Evolutionary conservation across 2,113 vertebrate species (phyloP), one percentile per base, ranked within the genome.

Genomic region (Micronycteris hirsuta): DNA sequence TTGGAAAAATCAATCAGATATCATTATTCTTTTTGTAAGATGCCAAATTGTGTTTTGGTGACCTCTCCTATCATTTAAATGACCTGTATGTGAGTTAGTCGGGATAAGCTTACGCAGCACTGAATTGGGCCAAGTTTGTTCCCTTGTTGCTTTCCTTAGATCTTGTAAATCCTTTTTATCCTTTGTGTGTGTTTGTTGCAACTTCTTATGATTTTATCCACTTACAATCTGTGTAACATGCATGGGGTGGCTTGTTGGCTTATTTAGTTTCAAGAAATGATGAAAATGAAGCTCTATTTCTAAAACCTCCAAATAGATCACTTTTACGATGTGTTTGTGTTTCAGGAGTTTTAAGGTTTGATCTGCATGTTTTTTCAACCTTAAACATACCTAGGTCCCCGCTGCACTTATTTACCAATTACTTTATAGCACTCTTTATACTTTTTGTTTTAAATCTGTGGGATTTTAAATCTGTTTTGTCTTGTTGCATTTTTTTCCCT

Each of bases 371-470:
- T 82, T 93, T 63, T 88, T 95, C 91, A 89, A 70, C 81, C 43
- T 89, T 78, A 86, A 85, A 56, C 82, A 17, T 74, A n/a, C 28
- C 26, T 85, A 41, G 1, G 28, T 95, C 68, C 54, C 81, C 1
- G 0, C 26, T 77, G 68, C 33, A 86, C 45, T 89, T 54, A 76
- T 14, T 41, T 96, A 91, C 84, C 63, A 38, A 16, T 38, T 95
- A 77, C 49, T 80, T 90, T 91, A 56, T 12, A n/a, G 11, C 45
- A 41, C 31, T 65, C 33, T 65, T 95, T 19, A 82, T 94, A 81
- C 10, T 68, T 96, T 97, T 76, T 58, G 41, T 92, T 97, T 96
- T 96, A 90, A 97, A 83, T 76, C 16, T 56, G 36, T 86, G 41
- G 2, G 16, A 22, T 92, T n/a, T n/a, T n/a, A n/a, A n/a, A n/a